phyloP scores from a whole-genome alignment of 2,888 invertebrate species.

The Siphlonurus alternatus region DNA sequence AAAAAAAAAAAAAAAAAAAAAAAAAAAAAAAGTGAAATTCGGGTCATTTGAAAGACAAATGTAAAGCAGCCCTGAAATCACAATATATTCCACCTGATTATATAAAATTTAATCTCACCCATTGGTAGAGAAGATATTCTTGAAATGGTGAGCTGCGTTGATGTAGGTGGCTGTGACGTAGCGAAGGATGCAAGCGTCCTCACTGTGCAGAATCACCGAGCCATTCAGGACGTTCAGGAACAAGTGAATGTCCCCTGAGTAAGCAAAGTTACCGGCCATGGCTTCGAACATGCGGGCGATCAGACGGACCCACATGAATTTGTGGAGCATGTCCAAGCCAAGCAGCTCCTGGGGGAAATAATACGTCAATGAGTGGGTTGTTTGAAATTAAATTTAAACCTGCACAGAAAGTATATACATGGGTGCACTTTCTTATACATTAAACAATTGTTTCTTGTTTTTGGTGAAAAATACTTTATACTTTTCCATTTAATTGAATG shows the following conservation, averaged over 20 bases:
- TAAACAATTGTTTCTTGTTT: no score
- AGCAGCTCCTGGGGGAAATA: slow-evolving; percentile 67
- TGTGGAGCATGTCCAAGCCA: slow-evolving; percentile 90
- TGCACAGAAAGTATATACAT: no score
- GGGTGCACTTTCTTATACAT: no score
- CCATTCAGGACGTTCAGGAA: slow-evolving; percentile 97
- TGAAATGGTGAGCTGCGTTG: slow-evolving; percentile 94
- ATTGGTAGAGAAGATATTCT: slow-evolving; percentile 95
- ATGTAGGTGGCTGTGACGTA: slow-evolving; percentile 95
- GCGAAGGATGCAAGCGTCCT: slow-evolving; percentile 87
- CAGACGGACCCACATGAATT: slow-evolving; percentile 96
- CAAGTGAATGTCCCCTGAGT: slow-evolving; percentile 90
- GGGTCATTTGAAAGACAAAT: no score
- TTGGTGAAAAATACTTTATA: no score
- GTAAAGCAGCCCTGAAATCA: no score
- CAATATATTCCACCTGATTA: no score
- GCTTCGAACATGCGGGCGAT: slow-evolving; percentile 95
- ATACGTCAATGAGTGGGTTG: slow-evolving; percentile 13
- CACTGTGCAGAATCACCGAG: slow-evolving; percentile 88
- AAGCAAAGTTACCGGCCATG: slow-evolving; percentile 94
- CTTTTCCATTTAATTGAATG: no score
- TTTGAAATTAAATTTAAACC: no score
- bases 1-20: no score
- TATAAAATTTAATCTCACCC: slow-evolving; percentile 54
- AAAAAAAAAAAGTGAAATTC: no score